Evolutionary conservation across 1,140 invertebrate species (phyloP).

Genomic region (Penaeus indicus): DNA sequence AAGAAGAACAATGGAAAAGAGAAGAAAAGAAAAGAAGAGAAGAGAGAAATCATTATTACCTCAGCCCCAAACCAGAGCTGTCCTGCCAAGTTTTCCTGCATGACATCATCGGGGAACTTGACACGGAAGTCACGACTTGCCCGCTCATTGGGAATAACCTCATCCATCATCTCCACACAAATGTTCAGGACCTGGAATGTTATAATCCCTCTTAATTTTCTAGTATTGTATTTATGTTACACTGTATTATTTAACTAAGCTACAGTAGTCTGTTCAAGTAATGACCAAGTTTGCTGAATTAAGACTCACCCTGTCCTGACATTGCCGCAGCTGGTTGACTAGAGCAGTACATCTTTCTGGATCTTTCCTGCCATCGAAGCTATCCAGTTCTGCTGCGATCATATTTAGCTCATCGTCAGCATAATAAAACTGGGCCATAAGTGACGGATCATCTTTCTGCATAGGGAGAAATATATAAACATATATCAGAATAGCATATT

Average conservation of each 20-base stretch:
- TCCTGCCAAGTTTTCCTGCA: constrained; percentile 97
- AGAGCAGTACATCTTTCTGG: constrained; percentile 94
- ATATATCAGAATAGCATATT: neutral
- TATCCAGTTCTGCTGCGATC: constrained; percentile 95
- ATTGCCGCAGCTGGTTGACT: constrained; percentile 93
- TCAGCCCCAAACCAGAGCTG: constrained; percentile 99
- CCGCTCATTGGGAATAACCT: constrained; percentile 88
- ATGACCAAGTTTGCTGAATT: neutral
- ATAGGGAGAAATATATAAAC: constrained; percentile 26
- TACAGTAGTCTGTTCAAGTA: neutral
- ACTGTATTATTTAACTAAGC: neutral
- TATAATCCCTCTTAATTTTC: no score
- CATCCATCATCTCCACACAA: constrained; percentile 95
- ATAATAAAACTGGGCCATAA: constrained; percentile 97
- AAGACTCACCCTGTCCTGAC: constrained; percentile 78
- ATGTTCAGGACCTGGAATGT: constrained; percentile 84
- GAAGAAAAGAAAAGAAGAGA: no score
- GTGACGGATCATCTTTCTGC: constrained; percentile 91
- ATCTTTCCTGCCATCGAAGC: constrained; percentile 97
- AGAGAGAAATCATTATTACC: constrained; percentile 72
- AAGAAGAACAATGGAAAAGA: no score
- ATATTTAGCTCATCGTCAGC: constrained; percentile 96
- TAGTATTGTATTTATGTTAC: no score
- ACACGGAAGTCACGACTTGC: constrained; percentile 96
- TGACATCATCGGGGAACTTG: constrained; percentile 98